These are phyloP conservation scores for Drosophila varians DNA, from an alignment of 1,140 invertebrate genomes.

Conservation along the genomic window DNA sequence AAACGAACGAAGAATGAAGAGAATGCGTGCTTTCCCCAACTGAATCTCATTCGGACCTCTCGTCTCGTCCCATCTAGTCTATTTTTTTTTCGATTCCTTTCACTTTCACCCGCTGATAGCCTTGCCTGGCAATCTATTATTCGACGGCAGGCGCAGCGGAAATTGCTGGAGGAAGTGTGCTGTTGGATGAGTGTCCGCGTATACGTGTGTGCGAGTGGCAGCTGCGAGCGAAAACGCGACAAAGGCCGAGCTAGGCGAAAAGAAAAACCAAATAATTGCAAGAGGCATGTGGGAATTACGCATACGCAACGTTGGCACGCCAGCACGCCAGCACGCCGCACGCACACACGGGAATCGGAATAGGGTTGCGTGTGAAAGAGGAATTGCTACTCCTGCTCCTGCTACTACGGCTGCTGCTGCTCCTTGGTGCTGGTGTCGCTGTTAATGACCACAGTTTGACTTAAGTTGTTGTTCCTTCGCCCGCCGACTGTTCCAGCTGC, in stretches of 20 bases:
- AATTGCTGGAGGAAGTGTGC: slow-evolving; percentile 77
- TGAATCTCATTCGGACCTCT: too few relatives aligned
- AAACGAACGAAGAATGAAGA: too few relatives aligned
- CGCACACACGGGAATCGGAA: slow-evolving; percentile 28
- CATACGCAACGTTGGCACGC: slow-evolving; percentile 60
- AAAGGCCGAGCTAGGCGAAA: slow-evolving; percentile 12
- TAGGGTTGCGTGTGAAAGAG: slow-evolving; percentile 45
- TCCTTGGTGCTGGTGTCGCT: slow-evolving; percentile 63
- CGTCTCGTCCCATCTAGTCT: too few relatives aligned
- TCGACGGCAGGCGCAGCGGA: slow-evolving; percentile 49
- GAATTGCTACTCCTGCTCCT: slow-evolving; percentile 1
- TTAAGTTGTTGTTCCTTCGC: slow-evolving; percentile 52
- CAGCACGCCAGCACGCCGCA: too few relatives aligned
- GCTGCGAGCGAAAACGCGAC: slow-evolving; percentile 25
- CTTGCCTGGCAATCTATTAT: slow-evolving; percentile 61
- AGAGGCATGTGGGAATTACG: slow-evolving; percentile 66
- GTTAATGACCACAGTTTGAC: slow-evolving; percentile 70
- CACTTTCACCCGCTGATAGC: neutral
- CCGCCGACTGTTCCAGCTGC: slow-evolving; percentile 14
- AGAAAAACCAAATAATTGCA: slow-evolving; percentile 64
- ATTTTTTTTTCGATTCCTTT: neutral
- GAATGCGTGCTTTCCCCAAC: slow-evolving; percentile 36
- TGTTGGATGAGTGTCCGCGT: slow-evolving; percentile 57
- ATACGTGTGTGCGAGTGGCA: slow-evolving; percentile 17
- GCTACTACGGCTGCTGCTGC: neutral